A percentile compares a stretch with the other conserved stretches of the same genome.
Evolutionary conservation across 1,140 invertebrate species (phyloP).

Genomic region (Goniozus legneri): DNA sequence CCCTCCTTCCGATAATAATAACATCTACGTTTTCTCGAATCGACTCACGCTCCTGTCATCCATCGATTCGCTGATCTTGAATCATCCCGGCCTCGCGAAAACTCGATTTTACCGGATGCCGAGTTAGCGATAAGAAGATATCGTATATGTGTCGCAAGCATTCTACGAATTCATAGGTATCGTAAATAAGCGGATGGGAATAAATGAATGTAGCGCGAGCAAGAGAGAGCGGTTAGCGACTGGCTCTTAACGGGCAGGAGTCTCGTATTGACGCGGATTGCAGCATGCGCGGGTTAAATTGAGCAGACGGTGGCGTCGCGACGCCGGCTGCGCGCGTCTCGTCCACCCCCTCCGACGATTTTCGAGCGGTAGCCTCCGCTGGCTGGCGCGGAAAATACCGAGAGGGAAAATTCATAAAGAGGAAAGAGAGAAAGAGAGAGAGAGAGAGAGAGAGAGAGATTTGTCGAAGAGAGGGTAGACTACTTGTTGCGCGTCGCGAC

Average conservation of each 20-base stretch:
- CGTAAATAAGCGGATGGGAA: too few species aligned
- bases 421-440: not conserved
- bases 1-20: too few species aligned
- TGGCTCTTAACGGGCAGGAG: slow-evolving; percentile 18
- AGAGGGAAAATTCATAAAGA: slow-evolving; percentile 37
- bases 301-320: slow-evolving; percentile 44
- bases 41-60: too few species aligned
- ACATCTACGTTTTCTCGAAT: too few species aligned
- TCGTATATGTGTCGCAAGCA: too few species aligned
- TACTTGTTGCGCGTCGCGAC: slow-evolving; percentile 32
- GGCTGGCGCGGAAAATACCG: slow-evolving; percentile 18
- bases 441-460: slow-evolving; percentile 3
- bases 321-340: slow-evolving; percentile 33
- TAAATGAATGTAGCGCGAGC: not conserved
- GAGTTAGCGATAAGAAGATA: too few species aligned
- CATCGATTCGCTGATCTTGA: too few species aligned
- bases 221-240: not conserved
- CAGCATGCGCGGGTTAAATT: slow-evolving; percentile 39
- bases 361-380: slow-evolving; percentile 17
- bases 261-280: slow-evolving; percentile 39
- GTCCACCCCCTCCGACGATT: slow-evolving; percentile 12
- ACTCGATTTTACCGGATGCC: too few species aligned
- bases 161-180: too few species aligned
- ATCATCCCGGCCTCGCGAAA: too few species aligned
- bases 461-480: slow-evolving; percentile 20